Conservation (phyloP, 2,113 vertebrate species). For the Pachycephala philippinensis region DNA sequence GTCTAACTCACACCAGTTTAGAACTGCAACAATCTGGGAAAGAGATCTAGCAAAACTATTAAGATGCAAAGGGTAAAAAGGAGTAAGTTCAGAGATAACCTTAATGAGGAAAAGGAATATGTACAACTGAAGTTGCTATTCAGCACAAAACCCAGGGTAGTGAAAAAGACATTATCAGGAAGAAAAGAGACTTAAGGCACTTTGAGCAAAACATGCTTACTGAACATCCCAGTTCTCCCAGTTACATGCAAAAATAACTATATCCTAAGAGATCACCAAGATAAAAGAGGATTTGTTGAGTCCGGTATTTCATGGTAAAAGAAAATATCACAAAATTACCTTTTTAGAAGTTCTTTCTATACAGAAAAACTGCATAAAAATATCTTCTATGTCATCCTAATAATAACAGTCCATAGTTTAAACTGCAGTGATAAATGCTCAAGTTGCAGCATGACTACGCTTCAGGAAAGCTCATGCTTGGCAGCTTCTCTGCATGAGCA, state of each 20-base stretch:
- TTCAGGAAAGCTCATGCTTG: slow-evolving; percentile 27
- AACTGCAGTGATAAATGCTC: neutral
- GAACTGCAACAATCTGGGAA: neutral
- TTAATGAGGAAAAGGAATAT: neutral
- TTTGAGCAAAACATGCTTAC: neutral
- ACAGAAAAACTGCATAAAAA: neutral
- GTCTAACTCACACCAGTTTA: neutral
- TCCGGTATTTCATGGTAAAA: neutral
- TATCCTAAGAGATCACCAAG: neutral
- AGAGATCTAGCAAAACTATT: neutral
- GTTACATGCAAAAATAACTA: neutral
- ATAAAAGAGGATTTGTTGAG: neutral
- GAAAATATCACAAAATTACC: neutral
- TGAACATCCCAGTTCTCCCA: neutral
- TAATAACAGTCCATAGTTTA: neutral
- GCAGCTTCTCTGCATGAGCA: neutral
- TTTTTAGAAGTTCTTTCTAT: neutral
- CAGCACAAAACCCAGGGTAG: neutral
- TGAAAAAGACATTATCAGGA: neutral
- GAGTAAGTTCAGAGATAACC: neutral
- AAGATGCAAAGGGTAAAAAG: neutral
- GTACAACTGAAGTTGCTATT: neutral
- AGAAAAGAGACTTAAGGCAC: neutral
- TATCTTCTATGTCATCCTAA: neutral
- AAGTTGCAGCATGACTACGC: slow-evolving; percentile 19